Evolutionary conservation across 2,888 invertebrate species (phyloP), one percentile per base, ranked within the genome.

Genomic region (Salpingus planirostris): DNA sequence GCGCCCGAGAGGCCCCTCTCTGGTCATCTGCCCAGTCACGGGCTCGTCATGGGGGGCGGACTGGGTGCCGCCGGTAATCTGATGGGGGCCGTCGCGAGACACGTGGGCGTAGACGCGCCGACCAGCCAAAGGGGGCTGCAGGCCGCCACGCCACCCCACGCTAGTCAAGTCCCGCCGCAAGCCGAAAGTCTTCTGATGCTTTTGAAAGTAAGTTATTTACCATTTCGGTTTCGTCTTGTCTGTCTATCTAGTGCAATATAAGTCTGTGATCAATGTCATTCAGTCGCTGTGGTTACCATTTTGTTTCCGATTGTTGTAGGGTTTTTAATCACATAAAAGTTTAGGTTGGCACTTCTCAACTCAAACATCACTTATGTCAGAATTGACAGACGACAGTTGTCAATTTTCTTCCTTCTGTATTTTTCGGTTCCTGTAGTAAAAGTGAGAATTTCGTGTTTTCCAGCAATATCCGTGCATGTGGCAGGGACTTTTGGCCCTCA

Each of bases 381-480:
- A 18, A 18, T 7, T 8, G 18, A 7, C 18, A 18, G 8, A 18
- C 18, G 18, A 7, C 18, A 18, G 8, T 8, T 18, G 18, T 18
- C 18, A 18, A 18, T 7, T 18, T 18, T 11, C n/a, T n/a, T n/a
- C n/a, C n/a, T n/a, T n/a, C n/a, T 2, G 7, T 21, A 21, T 31
- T 13, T 22, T 10, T 15, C 8, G 12, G 10, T 8, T 11, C 24
- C 6, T n/a, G n/a, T n/a, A n/a, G n/a, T n/a, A n/a, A n/a, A n/a
- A n/a, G n/a, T n/a, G n/a, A n/a, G n/a, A n/a, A n/a, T n/a, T n/a
- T n/a, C n/a, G n/a, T 10, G 34, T 36, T 30, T 32, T 27, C 31
- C 78, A 92, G 79, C 80, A 89, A 36, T 93, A 93, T 66, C 95
- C 95, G 6, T 85, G 93, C 25, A 89, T 95, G 85, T 97, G 97